Evolutionary conservation across 2,113 vertebrate species (phyloP).

Genomic region (Eublepharis macularius): DNA sequence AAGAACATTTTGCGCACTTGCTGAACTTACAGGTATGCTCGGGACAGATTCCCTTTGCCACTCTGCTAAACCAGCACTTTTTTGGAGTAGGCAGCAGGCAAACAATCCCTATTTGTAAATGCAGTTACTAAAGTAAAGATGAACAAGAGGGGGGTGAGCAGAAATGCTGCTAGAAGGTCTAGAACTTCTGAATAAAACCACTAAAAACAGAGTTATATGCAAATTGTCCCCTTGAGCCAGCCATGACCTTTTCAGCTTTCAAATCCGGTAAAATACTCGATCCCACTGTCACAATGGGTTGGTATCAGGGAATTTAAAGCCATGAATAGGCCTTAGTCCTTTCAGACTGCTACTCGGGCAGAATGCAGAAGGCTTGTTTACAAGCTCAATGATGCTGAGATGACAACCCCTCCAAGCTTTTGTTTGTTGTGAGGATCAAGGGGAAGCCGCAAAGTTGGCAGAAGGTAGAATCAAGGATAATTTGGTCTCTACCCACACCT

Average conservation of each 20-base stretch:
- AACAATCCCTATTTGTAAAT: too few species aligned
- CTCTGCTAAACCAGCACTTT: not conserved
- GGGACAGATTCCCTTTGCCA: not conserved
- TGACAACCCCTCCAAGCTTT: not conserved
- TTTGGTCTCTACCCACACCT: not conserved
- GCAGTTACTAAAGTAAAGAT: not conserved
- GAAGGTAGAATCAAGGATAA: not conserved
- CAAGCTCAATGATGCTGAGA: not conserved
- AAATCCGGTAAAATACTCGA: not conserved
- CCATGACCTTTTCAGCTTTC: slow-evolving; percentile 21
- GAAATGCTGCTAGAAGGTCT: too few species aligned
- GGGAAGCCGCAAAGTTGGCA: not conserved
- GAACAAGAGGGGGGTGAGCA: not conserved
- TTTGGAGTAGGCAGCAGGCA: not conserved
- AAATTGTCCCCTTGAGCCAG: not conserved
- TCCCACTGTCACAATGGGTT: not conserved
- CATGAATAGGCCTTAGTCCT: not conserved
- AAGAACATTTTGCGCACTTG: not conserved
- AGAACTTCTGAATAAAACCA: not conserved
- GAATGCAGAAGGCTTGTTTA: not conserved
- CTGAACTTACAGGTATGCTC: too few species aligned
- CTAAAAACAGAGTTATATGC: not conserved
- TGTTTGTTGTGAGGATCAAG: not conserved
- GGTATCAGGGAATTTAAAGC: not conserved
- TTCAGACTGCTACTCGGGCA: not conserved